Conservation (phyloP, 2,888 invertebrate species). For the Linnaemya tessellans region DNA sequence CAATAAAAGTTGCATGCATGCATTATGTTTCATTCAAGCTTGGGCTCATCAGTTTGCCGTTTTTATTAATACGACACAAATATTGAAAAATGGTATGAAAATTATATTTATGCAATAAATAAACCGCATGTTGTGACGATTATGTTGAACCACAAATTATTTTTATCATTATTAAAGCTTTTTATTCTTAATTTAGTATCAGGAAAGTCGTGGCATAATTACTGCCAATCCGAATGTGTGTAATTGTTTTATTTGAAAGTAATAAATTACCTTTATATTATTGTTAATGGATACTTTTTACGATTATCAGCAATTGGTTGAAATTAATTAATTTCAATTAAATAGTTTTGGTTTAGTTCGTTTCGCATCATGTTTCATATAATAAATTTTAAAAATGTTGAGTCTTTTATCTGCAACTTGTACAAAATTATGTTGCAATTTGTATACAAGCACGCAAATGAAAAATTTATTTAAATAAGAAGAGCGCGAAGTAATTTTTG, state of each 20-base stretch:
- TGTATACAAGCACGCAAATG: not conserved
- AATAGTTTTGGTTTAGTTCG: slow-evolving; percentile 70
- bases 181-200: slow-evolving; percentile 17
- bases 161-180: slow-evolving; percentile 37
- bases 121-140: slow-evolving; percentile 70
- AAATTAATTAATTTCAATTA: slow-evolving; percentile 72
- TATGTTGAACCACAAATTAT: slow-evolving; percentile 70
- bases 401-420: not conserved
- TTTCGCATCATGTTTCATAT: slow-evolving; percentile 43
- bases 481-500: slow-evolving; percentile 20
- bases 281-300: slow-evolving; percentile 68
- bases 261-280: slow-evolving; percentile 64
- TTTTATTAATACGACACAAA: slow-evolving; percentile 56
- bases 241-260: slow-evolving; percentile 41
- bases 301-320: slow-evolving; percentile 72
- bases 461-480: too few species aligned
- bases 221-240: not conserved
- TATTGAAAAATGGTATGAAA: slow-evolving; percentile 36
- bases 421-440: not conserved
- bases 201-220: slow-evolving; percentile 27
- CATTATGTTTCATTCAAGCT: not conserved
- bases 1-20: not conserved
- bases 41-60: not conserved
- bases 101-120: slow-evolving; percentile 64
- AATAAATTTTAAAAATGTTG: slow-evolving; percentile 3